A percentile compares a stretch with the other conserved stretches of the same genome.
These are phyloP conservation scores for Ephestia elutella DNA, from an alignment of 1,140 invertebrate species.

Conservation along the genomic window DNA sequence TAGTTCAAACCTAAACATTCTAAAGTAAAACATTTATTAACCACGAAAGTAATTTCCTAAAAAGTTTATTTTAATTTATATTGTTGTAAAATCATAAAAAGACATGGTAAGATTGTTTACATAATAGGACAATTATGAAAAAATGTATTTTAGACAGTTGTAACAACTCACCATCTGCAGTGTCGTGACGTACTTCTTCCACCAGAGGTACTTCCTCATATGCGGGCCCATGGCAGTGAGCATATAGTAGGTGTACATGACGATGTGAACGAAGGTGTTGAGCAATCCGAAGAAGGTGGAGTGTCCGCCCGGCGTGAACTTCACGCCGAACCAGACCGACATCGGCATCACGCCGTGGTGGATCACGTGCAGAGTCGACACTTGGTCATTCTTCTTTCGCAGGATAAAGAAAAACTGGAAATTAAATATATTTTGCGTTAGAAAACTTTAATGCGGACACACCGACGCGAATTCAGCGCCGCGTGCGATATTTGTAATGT, in stretches of 20 bases:
- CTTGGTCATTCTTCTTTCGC: slow-evolving; percentile 94
- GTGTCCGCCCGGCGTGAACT: slow-evolving; percentile 94
- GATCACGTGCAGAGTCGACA: slow-evolving; percentile 95
- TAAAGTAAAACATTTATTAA: no score
- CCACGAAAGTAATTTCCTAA: no score
- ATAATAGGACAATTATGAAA: no score
- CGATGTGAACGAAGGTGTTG: slow-evolving; percentile 89
- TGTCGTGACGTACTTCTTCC: slow-evolving; percentile 93
- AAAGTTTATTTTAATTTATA: no score
- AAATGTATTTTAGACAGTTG: no score
- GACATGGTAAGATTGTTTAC: no score
- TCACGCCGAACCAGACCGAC: slow-evolving; percentile 97
- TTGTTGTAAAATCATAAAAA: no score
- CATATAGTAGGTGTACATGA: slow-evolving; percentile 93
- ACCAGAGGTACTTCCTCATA: slow-evolving; percentile 90
- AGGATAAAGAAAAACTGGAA: slow-evolving; percentile 92
- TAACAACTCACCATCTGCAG: slow-evolving; percentile 84
- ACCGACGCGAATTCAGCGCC: no score
- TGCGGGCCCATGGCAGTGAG: slow-evolving; percentile 89
- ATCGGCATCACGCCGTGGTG: slow-evolving; percentile 98
- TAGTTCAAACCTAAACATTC: no score
- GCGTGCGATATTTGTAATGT: no score
- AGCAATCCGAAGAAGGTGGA: slow-evolving; percentile 88
- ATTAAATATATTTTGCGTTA: background rate
- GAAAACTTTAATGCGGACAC: background rate